A percentile compares a stretch with the other conserved stretches of the same genome.
Conservation (phyloP, 30 jellyfish, hydroid and myxozoan species). For the Aurelia coerulea region DNA sequence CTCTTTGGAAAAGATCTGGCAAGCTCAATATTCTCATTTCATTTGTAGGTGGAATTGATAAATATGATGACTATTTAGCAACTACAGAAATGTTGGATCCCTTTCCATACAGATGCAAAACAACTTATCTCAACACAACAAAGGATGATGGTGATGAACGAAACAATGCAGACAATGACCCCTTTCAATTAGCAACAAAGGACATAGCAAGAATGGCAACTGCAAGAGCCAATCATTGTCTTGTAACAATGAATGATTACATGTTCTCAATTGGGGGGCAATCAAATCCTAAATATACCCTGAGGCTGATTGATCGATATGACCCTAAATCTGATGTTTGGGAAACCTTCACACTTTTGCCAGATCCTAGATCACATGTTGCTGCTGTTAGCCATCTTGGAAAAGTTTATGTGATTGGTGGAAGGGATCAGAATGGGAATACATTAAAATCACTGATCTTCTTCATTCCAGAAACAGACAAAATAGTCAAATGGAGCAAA, state of each 20-base stretch:
- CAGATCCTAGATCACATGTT: constrained; percentile 69
- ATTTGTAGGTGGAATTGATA: constrained; percentile 65
- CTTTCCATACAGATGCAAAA: constrained; percentile 49
- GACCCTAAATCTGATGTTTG: constrained; percentile 61
- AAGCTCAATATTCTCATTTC: background rate
- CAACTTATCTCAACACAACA: background rate
- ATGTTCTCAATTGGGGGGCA: constrained; percentile 66
- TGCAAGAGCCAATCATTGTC: constrained; percentile 55
- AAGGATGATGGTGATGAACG: background rate
- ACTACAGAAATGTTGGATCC: constrained; percentile 73
- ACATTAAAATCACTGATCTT: constrained; percentile 48
- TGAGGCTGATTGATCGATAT: constrained; percentile 63
- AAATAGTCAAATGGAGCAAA: constrained; percentile 46
- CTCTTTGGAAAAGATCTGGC: too few species aligned
- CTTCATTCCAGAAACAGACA: constrained; percentile 40
- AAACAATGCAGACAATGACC: background rate
- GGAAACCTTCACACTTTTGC: constrained; percentile 68
- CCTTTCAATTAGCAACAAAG: constrained; percentile 17
- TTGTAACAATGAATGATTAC: constrained; percentile 37
- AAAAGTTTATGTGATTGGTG: constrained; percentile 65
- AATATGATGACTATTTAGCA: constrained; percentile 56
- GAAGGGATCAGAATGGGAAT: constrained; percentile 69
- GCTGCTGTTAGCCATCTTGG: constrained; percentile 57
- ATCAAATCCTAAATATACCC: constrained; percentile 67
- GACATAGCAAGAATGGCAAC: constrained; percentile 74